Evolutionary conservation across 1,140 invertebrate species (phyloP), one percentile per base, ranked within the genome.

Genomic region (Heterodera carotae): DNA sequence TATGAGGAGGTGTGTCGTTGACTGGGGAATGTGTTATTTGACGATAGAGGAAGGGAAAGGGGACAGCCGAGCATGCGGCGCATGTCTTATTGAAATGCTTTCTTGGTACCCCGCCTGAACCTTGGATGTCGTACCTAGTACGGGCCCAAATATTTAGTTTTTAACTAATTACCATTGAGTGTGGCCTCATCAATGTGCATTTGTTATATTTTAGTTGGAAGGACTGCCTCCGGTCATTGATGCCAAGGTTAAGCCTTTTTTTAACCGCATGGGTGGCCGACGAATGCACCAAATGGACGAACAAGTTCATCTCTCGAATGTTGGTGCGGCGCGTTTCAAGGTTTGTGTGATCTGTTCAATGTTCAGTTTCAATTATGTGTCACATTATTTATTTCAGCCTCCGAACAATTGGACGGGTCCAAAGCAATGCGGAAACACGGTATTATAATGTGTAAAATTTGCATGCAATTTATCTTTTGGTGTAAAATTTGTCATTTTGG

Each of bases 241-340:
- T n/a, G 59, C 48, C n/a, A 48, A 71, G 33, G n/a, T 71, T 48
- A 34, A 22, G 7, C 69, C 69, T 27, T 71, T 43, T 71, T 71
- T 71, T n/a, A 43, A 18, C 8, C 69, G 69, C 2, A 31, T 22
- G 1, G 36, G 34, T 15, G 34, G 34, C n/a, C 15, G 69, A n/a
- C 4, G 48, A 48, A n/a, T 59, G 4, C 12, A 56, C 5, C 48
- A 56, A 56, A 22, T 22, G 5, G 48, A 56, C 18, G 48, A 56
- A 22, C 48, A 56, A 22, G 22, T 56, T 12, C 48, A 56, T 56
- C 5, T 56, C 12, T 4, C n/a, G 15, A 71, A 25, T 25, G 31
- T 22, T 48, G 48, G 39, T 48, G 34, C 36, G 33, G 34, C 36
- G 33, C 69, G 33, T 6, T 56, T 48, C 22, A 31, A 53, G 48